These are phyloP conservation scores for Uromys caudimaculatus DNA, from an alignment of 2,797 vertebrate species.

Conservation along the genomic window DNA sequence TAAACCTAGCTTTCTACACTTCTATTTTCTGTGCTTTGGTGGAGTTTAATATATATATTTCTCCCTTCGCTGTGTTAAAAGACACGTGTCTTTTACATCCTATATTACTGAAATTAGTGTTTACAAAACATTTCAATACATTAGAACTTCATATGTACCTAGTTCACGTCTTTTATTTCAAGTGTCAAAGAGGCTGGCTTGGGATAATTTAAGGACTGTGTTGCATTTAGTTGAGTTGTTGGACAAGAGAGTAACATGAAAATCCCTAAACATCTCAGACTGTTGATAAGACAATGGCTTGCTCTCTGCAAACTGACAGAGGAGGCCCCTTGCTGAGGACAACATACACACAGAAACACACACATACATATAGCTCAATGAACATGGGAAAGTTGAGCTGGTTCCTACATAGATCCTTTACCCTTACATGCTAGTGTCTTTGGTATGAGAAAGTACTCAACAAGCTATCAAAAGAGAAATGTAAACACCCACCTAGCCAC, in stretches of 20 bases:
- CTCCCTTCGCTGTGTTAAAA: background rate
- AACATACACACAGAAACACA: background rate
- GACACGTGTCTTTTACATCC: background rate
- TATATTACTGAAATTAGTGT: conserved; percentile 14
- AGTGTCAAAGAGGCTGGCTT: background rate
- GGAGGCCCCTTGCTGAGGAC: background rate
- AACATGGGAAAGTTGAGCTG: too few relatives aligned
- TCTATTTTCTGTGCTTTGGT: background rate
- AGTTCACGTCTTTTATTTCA: background rate
- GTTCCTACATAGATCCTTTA: background rate
- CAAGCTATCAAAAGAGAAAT: background rate
- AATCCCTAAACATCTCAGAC: background rate
- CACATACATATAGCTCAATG: too few relatives aligned
- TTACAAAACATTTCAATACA: background rate
- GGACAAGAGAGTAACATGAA: background rate
- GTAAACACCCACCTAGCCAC: background rate
- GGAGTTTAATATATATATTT: background rate
- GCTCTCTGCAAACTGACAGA: background rate
- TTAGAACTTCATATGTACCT: background rate
- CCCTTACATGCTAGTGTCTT: background rate
- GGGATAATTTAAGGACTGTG: background rate
- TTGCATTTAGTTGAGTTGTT: background rate
- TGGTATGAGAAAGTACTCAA: background rate
- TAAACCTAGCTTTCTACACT: background rate
- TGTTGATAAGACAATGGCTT: background rate